Percentiles rank a stretch among this genome's conserved stretches.
phyloP scores from a whole-genome alignment of 2,113 vertebrate species.

The Petrocephalus microphthalmus region DNA sequence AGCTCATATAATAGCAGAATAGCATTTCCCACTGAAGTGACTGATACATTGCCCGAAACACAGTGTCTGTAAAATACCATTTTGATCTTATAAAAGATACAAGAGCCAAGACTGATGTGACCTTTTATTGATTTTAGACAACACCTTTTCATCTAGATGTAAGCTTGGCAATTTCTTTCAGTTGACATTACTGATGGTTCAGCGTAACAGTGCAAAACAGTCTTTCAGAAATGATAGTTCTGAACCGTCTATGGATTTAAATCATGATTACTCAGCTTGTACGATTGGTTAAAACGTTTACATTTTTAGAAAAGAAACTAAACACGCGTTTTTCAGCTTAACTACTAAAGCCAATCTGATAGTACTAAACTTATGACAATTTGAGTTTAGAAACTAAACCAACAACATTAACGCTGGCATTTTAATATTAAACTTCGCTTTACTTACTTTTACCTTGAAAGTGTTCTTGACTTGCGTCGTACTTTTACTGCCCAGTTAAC shows the following conservation, averaged over 20 bases:
- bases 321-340: neutral
- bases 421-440: neutral
- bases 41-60: neutral
- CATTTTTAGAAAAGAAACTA: neutral
- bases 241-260: neutral
- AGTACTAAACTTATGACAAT: neutral
- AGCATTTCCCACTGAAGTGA: conserved; percentile 16
- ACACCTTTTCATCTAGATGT: neutral
- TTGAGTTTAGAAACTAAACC: neutral
- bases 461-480: neutral
- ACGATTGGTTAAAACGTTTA: neutral
- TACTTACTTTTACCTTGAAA: neutral
- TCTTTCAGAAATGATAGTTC: neutral
- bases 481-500: neutral
- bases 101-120: neutral
- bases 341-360: neutral
- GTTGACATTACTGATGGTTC: neutral
- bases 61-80: neutral
- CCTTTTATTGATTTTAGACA: neutral
- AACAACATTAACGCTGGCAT: neutral
- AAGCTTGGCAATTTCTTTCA: neutral
- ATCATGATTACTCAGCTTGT: neutral
- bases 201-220: neutral
- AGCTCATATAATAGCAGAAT: conserved; percentile 29
- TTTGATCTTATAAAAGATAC: neutral